Base-by-base conservation (phyloP, 2,113 vertebrate genomes). In the Aegithalos caudatus region DNA sequence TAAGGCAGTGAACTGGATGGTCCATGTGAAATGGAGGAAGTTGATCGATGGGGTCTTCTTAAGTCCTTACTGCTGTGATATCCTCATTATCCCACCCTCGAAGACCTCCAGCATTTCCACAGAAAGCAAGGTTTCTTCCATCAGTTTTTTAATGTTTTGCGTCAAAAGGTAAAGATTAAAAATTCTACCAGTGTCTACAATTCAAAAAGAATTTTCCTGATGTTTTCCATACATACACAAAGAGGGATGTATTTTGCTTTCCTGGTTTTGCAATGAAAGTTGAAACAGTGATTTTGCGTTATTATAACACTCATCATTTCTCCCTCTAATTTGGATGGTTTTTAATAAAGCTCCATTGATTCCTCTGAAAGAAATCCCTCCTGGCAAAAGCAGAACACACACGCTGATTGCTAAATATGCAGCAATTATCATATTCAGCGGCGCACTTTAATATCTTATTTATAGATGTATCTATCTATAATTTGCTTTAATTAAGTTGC, bases 401-500 rank as follows among this genome's bases (percentile, higher is more conserved):
- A 97, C 94, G 95, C 98, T 98, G 98, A 98, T 98, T 98, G 98
- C 98, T 98, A 98, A 98, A 98, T 98, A 98, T 96, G 98, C 97
- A 92, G 98, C 98, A 98, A 98, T 98, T 98, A 98, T 96, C 98
- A 98, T 98, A 98, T 98, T 98, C 97, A 98, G 97, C 97, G 95
- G 98, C 97, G 51, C 93, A 98, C 98, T 98, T 98, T 98, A 98
- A 98, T 98, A 99, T 98, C 98, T 98, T 98, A 98, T 98, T 98
- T 98, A 98, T 98, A 98, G 98, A 98, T 97, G 97, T 98, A 98
- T 98, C 98, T 98, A 98, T 98, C 98, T 98, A 98, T 98, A 98
- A 99, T 99, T 98, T 98, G 97, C 98, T 98, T 98, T 98, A 99
- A 99, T 98, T 98, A 98, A 98, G 98, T 98, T 98, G 98, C 98